Conservation (phyloP, 2,797 vertebrate genomes). For the Anguilla obscura region DNA sequence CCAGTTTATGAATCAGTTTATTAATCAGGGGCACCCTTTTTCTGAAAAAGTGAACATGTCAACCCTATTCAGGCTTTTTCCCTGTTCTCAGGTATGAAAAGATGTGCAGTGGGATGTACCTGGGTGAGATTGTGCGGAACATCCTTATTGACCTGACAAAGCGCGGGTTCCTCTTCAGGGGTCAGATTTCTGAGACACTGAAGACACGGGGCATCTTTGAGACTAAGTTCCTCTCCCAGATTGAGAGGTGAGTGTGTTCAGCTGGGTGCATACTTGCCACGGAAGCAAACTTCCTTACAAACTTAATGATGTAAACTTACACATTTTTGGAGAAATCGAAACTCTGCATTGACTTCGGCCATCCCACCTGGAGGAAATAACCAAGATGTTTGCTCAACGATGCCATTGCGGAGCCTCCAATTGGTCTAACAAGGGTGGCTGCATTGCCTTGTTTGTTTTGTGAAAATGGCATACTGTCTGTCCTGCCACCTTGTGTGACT, state of each 20-base stretch:
- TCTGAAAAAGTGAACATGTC: not conserved
- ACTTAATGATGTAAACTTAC: not conserved
- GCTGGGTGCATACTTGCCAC: not conserved
- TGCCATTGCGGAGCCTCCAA: no score
- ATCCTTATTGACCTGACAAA: conserved; percentile 97
- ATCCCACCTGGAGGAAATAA: no score
- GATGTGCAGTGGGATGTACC: conserved; percentile 99
- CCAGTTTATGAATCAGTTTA: no score
- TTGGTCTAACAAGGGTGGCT: no score
- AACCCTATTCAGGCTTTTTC: not conserved
- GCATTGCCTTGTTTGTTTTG: no score
- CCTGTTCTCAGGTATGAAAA: conserved; percentile 85
- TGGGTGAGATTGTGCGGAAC: conserved; percentile 96
- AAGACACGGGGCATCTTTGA: conserved; percentile 97
- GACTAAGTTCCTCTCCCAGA: conserved; percentile 98
- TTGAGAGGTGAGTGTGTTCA: conserved; percentile 84
- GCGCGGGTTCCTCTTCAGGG: conserved; percentile 93
- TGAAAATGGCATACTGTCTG: no score
- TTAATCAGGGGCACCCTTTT: no score
- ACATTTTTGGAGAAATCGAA: not conserved
- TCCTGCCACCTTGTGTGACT: no score
- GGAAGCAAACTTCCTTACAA: no score
- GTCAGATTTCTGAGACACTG: conserved; percentile 95
- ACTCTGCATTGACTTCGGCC: not conserved
- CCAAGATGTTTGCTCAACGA: no score